phyloP scores from a whole-genome alignment of 2,888 invertebrate genomes.

The Hedychridium roseum region DNA sequence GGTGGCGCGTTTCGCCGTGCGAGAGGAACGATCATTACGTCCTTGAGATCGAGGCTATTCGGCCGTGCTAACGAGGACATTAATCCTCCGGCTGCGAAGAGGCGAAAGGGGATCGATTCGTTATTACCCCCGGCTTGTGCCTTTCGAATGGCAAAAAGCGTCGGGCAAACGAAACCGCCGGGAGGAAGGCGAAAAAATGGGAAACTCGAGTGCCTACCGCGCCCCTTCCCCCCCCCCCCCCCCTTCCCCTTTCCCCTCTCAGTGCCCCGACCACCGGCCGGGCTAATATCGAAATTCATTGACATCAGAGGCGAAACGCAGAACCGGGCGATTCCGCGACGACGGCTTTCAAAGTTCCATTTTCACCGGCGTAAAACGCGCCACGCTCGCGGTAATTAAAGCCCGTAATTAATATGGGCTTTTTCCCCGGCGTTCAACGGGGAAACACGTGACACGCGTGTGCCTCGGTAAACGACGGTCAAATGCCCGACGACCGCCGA shows the following conservation, averaged over 20 bases:
- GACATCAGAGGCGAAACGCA: slow-evolving; percentile 2
- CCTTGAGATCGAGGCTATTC: no score
- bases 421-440: slow-evolving; percentile 27
- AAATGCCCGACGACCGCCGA: background rate
- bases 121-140: no score
- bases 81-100: no score
- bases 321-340: no score
- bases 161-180: background rate
- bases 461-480: background rate
- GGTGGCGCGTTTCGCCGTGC: no score
- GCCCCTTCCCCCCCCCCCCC: background rate
- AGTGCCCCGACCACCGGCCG: background rate
- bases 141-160: no score
- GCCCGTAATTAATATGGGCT: slow-evolving; percentile 44
- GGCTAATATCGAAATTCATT: slow-evolving; percentile 32
- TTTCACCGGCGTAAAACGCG: slow-evolving; percentile 24
- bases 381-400: slow-evolving; percentile 37
- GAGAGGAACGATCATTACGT: no score
- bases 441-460: background rate
- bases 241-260: background rate
- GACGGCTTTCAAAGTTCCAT: no score
- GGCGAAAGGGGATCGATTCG: no score
- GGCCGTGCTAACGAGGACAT: no score
- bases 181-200: background rate
- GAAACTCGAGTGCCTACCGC: background rate